Evolutionary conservation across 2,113 vertebrate species (phyloP).

Genomic region (Gnathonemus echidnorhynchus): DNA sequence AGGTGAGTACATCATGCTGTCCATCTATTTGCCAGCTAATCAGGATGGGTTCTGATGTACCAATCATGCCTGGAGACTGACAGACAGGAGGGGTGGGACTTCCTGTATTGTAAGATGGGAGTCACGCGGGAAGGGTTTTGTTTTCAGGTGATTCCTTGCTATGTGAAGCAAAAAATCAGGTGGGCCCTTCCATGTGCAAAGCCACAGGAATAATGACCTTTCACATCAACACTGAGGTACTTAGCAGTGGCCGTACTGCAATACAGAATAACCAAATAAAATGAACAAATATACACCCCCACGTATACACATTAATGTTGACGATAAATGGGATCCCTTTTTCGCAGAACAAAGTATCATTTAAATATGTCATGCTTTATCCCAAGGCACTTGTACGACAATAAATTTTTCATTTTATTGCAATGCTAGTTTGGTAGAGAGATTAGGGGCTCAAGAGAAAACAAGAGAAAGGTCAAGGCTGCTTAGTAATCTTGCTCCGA

Average conservation of each 20-base stretch:
- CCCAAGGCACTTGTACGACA: constrained; percentile 42
- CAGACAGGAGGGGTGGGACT: background rate
- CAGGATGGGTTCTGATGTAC: background rate
- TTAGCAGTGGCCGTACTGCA: background rate
- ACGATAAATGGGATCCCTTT: background rate
- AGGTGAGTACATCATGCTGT: background rate
- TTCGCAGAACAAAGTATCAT: constrained; percentile 16
- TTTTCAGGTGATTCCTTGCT: background rate
- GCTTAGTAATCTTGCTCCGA: constrained; percentile 31
- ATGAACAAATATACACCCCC: constrained; percentile 1
- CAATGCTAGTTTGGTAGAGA: constrained; percentile 41
- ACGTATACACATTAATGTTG: constrained; percentile 19
- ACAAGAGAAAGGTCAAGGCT: constrained; percentile 42
- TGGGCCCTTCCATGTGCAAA: background rate
- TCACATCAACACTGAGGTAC: background rate
- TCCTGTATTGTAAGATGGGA: background rate
- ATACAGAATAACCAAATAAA: background rate
- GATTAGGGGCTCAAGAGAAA: constrained; percentile 31
- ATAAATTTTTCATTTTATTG: constrained; percentile 52
- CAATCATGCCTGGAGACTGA: background rate
- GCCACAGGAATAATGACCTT: background rate
- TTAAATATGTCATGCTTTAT: constrained; percentile 52
- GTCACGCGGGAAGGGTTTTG: background rate
- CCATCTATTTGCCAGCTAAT: background rate
- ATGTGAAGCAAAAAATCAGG: background rate